Conservation (phyloP, 1,140 invertebrate species). For the Lordiphosa mommai region DNA sequence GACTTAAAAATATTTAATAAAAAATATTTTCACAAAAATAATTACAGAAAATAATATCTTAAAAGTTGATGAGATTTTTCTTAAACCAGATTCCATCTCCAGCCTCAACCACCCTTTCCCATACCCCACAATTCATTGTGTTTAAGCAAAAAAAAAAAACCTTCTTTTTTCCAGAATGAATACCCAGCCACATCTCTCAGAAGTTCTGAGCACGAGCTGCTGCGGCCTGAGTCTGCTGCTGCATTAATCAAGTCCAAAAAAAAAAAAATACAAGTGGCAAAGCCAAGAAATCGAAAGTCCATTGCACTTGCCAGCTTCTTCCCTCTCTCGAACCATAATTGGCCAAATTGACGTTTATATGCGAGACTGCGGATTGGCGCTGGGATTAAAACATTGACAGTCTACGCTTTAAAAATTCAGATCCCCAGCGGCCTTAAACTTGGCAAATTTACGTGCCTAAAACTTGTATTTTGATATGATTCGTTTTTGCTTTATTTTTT, state of each 20-base stretch:
- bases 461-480: slow-evolving; percentile 55
- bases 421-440: slow-evolving; percentile 38
- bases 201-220: slow-evolving; percentile 44
- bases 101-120: too few relatives aligned
- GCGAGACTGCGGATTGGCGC: slow-evolving; percentile 25
- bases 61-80: too few relatives aligned
- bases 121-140: neutral
- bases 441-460: slow-evolving; percentile 63
- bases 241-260: slow-evolving; percentile 61
- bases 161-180: slow-evolving; percentile 29
- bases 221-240: slow-evolving; percentile 4
- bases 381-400: slow-evolving; percentile 65
- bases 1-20: too few relatives aligned
- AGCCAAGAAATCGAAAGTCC: slow-evolving; percentile 67
- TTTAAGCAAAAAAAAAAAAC: neutral
- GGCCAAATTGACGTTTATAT: slow-evolving; percentile 76
- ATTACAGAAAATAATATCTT: too few relatives aligned
- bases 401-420: slow-evolving; percentile 44
- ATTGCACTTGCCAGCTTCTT: slow-evolving; percentile 52
- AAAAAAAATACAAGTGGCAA: slow-evolving; percentile 25
- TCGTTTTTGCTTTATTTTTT: slow-evolving; percentile 23
- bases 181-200: slow-evolving; percentile 29
- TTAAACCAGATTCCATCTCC: too few relatives aligned
- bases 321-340: slow-evolving; percentile 49
- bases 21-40: too few relatives aligned